phyloP scores from a whole-genome alignment of 2,888 invertebrate genomes.

The Perdita meconis region DNA sequence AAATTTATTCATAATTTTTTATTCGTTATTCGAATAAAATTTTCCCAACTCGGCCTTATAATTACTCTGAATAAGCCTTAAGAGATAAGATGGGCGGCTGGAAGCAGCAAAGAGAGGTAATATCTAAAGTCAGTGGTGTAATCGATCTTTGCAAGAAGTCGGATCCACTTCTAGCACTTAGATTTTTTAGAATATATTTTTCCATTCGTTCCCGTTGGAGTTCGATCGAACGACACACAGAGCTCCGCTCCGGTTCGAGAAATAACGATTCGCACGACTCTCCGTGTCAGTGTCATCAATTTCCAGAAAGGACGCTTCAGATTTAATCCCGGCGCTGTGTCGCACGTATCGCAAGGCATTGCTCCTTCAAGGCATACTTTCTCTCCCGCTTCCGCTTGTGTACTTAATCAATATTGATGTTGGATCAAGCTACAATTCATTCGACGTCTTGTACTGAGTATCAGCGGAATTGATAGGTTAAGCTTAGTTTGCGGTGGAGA shows the following conservation, averaged over 20 bases:
- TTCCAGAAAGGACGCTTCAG: conserved; percentile 1
- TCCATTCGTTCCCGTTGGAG: background rate
- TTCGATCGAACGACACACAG: conserved; percentile 5
- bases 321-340: conserved; percentile 39
- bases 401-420: conserved; percentile 65
- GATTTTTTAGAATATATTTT: no score
- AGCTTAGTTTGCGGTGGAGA: conserved; percentile 51
- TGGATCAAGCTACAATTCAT: conserved; percentile 59
- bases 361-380: conserved; percentile 21
- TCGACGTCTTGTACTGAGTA: conserved; percentile 54
- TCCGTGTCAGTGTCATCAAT: conserved; percentile 4
- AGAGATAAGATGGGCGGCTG: no score
- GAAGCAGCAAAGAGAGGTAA: background rate
- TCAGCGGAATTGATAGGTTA: conserved; percentile 60
- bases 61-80: no score
- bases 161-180: no score
- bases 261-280: conserved; percentile 14
- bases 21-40: no score
- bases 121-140: no score
- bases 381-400: conserved; percentile 27
- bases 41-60: no score
- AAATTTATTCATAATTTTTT: no score
- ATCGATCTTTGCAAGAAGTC: background rate
- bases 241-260: background rate
- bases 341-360: background rate